Evolutionary conservation across 2,113 vertebrate species (phyloP).

Genomic region (Phalacrocorax aristotelis): DNA sequence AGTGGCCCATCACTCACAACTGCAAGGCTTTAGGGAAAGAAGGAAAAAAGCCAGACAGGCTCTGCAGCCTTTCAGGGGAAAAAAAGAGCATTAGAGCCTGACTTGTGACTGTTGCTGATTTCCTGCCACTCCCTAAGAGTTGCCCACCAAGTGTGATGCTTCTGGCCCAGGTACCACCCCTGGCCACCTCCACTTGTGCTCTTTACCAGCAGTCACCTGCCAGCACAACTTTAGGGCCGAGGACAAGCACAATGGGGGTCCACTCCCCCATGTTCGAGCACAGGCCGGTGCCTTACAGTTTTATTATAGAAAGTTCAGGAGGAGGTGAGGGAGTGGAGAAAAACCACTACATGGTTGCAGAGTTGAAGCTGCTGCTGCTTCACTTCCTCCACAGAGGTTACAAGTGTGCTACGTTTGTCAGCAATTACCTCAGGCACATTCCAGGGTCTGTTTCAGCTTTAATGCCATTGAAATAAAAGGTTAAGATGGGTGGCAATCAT

Average conservation of each 20-base stretch:
- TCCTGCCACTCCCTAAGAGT: background rate
- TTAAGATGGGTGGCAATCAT: no score
- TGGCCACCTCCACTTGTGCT: background rate
- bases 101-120: rapidly evolving
- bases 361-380: background rate
- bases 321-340: background rate
- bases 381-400: background rate
- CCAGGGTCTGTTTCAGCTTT: background rate
- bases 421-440: rapidly evolving
- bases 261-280: rapidly evolving
- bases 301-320: background rate
- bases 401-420: background rate
- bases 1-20: no score
- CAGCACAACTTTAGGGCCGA: rapidly evolving
- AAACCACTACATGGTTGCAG: background rate
- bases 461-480: background rate
- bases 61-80: background rate
- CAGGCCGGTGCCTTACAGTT: background rate
- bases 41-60: background rate
- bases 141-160: background rate
- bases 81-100: rapidly evolving
- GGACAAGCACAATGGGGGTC: rapidly evolving
- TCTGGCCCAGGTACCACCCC: background rate
- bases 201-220: background rate
- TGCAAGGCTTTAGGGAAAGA: background rate